A percentile compares a stretch with the other conserved stretches of the same genome.
These are phyloP conservation scores for Cynaeus angustus DNA, from an alignment of 2,888 invertebrate genomes.

Conservation along the genomic window DNA sequence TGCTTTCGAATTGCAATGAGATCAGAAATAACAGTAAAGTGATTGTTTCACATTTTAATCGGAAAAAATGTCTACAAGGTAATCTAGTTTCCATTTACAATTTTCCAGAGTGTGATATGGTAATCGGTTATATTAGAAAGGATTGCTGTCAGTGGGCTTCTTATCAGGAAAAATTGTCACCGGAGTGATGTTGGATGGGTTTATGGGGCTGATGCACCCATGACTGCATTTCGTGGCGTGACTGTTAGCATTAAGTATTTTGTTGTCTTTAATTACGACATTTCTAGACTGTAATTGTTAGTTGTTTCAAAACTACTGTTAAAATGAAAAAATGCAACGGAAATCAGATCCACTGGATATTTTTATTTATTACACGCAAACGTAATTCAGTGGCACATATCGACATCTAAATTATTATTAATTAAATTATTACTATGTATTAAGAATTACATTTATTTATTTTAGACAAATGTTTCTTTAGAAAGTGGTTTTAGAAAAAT, in stretches of 20 bases:
- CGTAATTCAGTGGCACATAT: no score
- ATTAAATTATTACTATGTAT: no score
- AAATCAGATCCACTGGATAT: no score
- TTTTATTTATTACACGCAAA: no score
- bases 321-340: no score
- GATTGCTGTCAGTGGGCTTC: neutral
- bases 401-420: no score
- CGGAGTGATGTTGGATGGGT: neutral
- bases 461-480: no score
- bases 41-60: slow-evolving; percentile 41
- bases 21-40: slow-evolving; percentile 37
- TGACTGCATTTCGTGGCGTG: neutral
- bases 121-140: slow-evolving; percentile 38
- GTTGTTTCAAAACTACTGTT: no score
- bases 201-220: slow-evolving; percentile 18
- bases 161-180: slow-evolving; percentile 15
- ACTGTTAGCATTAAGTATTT: slow-evolving; percentile 3
- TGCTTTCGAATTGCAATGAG: slow-evolving; percentile 42
- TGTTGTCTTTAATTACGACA: slow-evolving; percentile 11
- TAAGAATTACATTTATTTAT: no score
- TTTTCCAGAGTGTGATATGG: slow-evolving; percentile 36
- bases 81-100: slow-evolving; percentile 43
- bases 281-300: no score
- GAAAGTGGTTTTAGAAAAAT: no score
- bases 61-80: slow-evolving; percentile 43